Conservation (phyloP, 2,888 invertebrate species). For the Acanthopleura granulata region DNA sequence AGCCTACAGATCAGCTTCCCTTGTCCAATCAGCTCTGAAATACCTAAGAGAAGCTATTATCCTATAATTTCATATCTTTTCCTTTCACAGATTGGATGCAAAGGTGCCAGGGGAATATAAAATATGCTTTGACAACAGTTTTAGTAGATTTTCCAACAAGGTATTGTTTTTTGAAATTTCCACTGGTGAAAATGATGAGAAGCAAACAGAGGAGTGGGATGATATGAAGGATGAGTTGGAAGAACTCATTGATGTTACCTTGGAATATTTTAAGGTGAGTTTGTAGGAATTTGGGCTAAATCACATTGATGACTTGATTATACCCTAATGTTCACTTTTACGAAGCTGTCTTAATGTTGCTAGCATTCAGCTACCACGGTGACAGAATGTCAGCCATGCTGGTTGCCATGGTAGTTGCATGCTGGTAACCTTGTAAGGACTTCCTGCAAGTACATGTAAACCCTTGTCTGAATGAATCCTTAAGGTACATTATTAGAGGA, state of each 20-base stretch:
- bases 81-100: constrained; percentile 72
- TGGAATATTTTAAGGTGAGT: constrained; percentile 63
- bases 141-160: constrained; percentile 85
- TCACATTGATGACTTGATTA: too few relatives aligned
- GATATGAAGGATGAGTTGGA: constrained; percentile 35
- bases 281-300: too few relatives aligned
- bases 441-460: too few relatives aligned
- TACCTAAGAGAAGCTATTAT: not conserved
- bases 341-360: too few relatives aligned
- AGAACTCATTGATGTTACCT: constrained; percentile 73
- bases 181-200: constrained; percentile 55
- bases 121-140: constrained; percentile 90
- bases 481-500: too few relatives aligned
- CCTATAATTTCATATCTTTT: not conserved
- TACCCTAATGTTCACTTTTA: too few relatives aligned
- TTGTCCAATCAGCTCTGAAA: not conserved
- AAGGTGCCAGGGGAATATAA: constrained; percentile 80
- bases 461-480: too few relatives aligned
- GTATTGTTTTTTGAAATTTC: constrained; percentile 85
- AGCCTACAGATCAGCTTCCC: too few relatives aligned
- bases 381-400: too few relatives aligned
- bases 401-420: too few relatives aligned
- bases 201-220: constrained; percentile 44
- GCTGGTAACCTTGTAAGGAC: too few relatives aligned
- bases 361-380: too few relatives aligned